Evolutionary conservation across 2,797 vertebrate species (phyloP).

Genomic region (Glossophaga mutica): DNA sequence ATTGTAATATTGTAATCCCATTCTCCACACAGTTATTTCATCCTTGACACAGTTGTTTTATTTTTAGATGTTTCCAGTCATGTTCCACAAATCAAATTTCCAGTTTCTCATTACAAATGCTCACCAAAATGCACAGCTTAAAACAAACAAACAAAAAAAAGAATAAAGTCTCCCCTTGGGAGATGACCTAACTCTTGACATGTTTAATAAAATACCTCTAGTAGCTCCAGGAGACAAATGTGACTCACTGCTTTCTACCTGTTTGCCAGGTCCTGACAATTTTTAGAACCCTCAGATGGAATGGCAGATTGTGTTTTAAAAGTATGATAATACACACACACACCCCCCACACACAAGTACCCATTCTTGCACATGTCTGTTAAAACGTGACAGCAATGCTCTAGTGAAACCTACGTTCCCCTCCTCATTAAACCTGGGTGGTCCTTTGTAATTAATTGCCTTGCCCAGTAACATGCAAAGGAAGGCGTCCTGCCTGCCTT

Average conservation of each 20-base stretch:
- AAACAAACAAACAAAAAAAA: neutral
- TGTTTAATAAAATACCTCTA: constrained; percentile 38
- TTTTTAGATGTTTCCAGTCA: neutral
- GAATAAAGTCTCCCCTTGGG: neutral
- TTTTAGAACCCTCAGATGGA: constrained; percentile 60
- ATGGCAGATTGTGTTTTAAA: constrained; percentile 40
- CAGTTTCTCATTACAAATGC: neutral
- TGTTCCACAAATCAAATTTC: neutral
- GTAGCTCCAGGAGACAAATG: constrained; percentile 41
- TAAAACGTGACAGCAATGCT: neutral
- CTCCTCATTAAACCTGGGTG: neutral
- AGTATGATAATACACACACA: neutral
- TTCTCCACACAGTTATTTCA: neutral
- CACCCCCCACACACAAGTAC: neutral
- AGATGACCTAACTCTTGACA: neutral
- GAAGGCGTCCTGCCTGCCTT: neutral
- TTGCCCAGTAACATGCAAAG: neutral
- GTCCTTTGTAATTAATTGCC: neutral
- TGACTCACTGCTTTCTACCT: constrained; percentile 57
- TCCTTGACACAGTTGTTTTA: neutral
- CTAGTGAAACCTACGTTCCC: neutral
- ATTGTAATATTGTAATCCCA: neutral
- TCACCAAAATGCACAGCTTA: neutral
- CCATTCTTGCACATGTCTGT: neutral
- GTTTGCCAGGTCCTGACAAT: constrained; percentile 22